A percentile compares a stretch with the other conserved stretches of the same genome.
Conservation (phyloP, 2,113 vertebrate species). For the Psilopsiagon aurifrons region DNA sequence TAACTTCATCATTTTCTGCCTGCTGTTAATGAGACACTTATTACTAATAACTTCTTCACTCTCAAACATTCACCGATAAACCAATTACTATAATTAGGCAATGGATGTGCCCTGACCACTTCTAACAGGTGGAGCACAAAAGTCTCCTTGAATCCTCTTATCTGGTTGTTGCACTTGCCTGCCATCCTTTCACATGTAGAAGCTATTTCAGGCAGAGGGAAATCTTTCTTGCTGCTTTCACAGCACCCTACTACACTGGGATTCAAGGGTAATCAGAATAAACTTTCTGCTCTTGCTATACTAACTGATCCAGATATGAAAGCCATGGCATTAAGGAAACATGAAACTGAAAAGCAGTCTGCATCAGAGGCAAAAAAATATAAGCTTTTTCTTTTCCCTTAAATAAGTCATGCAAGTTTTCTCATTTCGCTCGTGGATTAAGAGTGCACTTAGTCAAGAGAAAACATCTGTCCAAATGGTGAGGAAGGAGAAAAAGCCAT, state of each 20-base stretch:
- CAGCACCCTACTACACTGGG: not conserved
- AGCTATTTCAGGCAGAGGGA: not conserved
- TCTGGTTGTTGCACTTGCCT: not conserved
- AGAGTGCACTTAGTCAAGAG: not conserved
- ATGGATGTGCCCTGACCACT: not conserved
- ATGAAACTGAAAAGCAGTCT: not conserved
- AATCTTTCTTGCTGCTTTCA: not conserved
- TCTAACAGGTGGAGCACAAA: not conserved
- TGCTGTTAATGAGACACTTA: not conserved
- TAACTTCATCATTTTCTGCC: not conserved
- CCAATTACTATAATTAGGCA: not conserved
- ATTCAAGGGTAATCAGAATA: not conserved
- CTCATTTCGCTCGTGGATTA: not conserved
- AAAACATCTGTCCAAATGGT: slow-evolving; percentile 25
- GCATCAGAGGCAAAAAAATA: not conserved
- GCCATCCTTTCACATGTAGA: not conserved
- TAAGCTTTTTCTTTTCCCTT: not conserved
- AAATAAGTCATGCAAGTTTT: not conserved
- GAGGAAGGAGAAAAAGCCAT: slow-evolving; percentile 2
- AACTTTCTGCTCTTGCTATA: not conserved
- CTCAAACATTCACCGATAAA: not conserved
- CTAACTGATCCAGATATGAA: not conserved
- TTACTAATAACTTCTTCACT: not conserved
- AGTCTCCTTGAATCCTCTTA: not conserved
- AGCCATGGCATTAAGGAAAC: not conserved